These are phyloP conservation scores for Dasypolia templi DNA, from an alignment of 2,888 invertebrate species.

Conservation along the genomic window DNA sequence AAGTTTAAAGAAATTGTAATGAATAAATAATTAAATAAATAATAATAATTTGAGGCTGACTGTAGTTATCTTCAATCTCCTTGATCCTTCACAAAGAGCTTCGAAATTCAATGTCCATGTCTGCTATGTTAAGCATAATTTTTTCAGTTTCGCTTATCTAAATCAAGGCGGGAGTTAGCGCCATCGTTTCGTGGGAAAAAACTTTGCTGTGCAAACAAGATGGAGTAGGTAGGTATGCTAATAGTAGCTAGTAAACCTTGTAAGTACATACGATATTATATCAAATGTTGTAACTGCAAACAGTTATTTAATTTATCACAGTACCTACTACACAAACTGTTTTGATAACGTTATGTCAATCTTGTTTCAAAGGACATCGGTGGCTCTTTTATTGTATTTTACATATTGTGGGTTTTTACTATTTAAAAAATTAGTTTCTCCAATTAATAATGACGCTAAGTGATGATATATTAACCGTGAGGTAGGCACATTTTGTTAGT, in stretches of 20 bases:
- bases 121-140: background rate
- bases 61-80: background rate
- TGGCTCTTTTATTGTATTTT: too few relatives aligned
- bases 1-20: too few relatives aligned
- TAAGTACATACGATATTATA: constrained; percentile 24
- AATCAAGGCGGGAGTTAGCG: constrained; percentile 4
- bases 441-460: too few relatives aligned
- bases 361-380: background rate
- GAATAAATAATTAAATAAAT: too few relatives aligned
- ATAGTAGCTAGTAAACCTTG: constrained; percentile 20
- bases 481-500: too few relatives aligned
- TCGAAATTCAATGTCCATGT: background rate
- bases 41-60: background rate
- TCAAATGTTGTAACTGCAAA: constrained; percentile 21
- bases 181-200: constrained; percentile 49
- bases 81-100: background rate
- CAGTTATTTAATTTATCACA: constrained; percentile 33
- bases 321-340: constrained; percentile 9
- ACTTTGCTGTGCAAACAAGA: constrained; percentile 35
- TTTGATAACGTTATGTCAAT: constrained; percentile 34
- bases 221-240: background rate
- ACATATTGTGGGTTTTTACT: too few relatives aligned
- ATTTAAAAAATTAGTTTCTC: too few relatives aligned
- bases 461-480: too few relatives aligned
- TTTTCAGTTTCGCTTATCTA: constrained; percentile 37